Evolutionary conservation across 2,113 vertebrate species (phyloP), one percentile per base, ranked within the genome.

Genomic region (Gymnobelideus leadbeateri): DNA sequence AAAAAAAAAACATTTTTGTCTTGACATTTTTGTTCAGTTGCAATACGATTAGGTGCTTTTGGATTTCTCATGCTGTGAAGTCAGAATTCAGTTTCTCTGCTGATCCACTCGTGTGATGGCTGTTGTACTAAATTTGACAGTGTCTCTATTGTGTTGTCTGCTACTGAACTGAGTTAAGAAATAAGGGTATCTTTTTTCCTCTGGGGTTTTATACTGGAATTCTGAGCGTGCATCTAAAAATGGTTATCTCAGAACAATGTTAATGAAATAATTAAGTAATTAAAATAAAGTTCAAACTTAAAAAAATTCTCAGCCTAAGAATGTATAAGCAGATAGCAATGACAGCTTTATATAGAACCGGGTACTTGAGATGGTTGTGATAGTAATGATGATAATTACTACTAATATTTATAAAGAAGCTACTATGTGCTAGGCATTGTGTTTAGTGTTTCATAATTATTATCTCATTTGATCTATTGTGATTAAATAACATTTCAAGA

Each of bases 1-100:
- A 50, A 95, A 97, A 94, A 3, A 6, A 54, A 97, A 96, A 28
- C 92, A 94, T 14, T 47, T 94, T 91, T 84, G 96, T 91, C 53
- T 96, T 96, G n/a, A 55, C 84, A 0, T 93, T 96, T 95, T 93
- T 51, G 84, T 84, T 98, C 0, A 25, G 26, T 96, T 96, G 95
- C 93, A 3, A 92, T 92, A 24, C 91, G 21, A 94, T 94, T 61
- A 94, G 3, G 2, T 91, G 3, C 47, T 37, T 96, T 97, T 53
- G 6, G 9, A 50, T 97, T 89, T 95, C 16, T 93, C 14, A 51
- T 43, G 68, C 8, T 92, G 21, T 90, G 21, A 94, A 61, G 57
- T n/a, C 24, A 94, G 90, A 97, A 96, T 97, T 89, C 19, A 94
- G n/a, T 23, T 0, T 55, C n/a, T 91, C 16, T 96, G 61, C 68